Percentiles rank a stretch among this genome's conserved stretches.
Conservation (phyloP, 2,888 invertebrate species). For the Agrotis exclamationis region DNA sequence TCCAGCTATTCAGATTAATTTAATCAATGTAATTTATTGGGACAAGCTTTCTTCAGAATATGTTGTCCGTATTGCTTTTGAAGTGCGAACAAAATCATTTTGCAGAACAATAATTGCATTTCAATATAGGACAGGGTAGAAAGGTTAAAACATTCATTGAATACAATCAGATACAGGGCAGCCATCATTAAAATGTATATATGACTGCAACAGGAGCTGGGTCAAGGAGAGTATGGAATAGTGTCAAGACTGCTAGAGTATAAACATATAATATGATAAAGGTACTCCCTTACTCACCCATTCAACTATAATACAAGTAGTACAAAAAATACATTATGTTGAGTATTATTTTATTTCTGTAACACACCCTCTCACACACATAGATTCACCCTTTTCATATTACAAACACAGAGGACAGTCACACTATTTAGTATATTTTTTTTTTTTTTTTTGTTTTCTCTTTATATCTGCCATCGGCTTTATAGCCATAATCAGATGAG, state of each 20-base stretch:
- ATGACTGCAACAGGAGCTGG: constrained; percentile 43
- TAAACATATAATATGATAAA: constrained; percentile 33
- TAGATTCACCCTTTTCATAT: too few species aligned
- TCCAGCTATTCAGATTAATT: neutral
- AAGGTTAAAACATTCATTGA: constrained; percentile 43
- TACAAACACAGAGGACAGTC: too few species aligned
- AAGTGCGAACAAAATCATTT: neutral
- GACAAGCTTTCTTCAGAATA: neutral
- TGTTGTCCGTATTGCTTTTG: too few species aligned
- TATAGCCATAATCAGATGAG: too few species aligned
- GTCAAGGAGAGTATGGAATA: constrained; percentile 53
- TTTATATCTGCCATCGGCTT: too few species aligned
- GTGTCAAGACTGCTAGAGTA: constrained; percentile 49
- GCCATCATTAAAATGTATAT: constrained; percentile 47
- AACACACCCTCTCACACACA: too few species aligned
- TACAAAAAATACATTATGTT: too few species aligned
- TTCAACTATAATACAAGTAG: too few species aligned
- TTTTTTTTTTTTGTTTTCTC: too few species aligned
- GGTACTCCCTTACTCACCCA: too few species aligned
- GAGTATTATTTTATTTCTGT: too few species aligned
- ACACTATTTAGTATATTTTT: too few species aligned
- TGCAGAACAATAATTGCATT: constrained; percentile 20
- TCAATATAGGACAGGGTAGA: constrained; percentile 34
- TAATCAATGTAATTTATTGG: neutral
- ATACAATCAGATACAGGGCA: constrained; percentile 43